Evolutionary conservation across 1,140 invertebrate species (phyloP), one percentile per base, ranked within the genome.

Genomic region (Drosophila bifasciata): DNA sequence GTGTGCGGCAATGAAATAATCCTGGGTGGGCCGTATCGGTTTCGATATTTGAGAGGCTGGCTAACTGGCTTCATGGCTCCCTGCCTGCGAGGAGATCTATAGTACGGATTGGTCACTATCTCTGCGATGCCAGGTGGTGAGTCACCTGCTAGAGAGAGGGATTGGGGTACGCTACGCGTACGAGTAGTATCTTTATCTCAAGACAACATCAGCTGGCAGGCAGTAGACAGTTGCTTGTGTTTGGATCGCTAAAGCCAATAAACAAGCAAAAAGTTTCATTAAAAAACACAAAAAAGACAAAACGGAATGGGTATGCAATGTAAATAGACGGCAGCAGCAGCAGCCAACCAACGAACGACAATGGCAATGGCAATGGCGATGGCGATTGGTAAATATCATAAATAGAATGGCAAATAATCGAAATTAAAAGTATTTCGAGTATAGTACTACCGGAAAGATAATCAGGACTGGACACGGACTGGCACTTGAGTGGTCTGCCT

Each of bases 181-280:
- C 32, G 32, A 36, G 59, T 57, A 63, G 41, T 39, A 52, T 61
- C 69, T 74, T 81, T 81, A 81, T 79, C 67, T 64, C 39, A 36
- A 50, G 49, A 70, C 63, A 74, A 58, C 59, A 75, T 67, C 58
- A 55, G 56, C 32, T 71, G 73, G 44, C 50, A 83, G 67, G 44
- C 59, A 51, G 70, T 56, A 58, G 80, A 84, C 80, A 84, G 80
- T 84, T 84, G 68, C 80, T 84, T 80, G 80, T 84, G 55, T 86
- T 84, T 84, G 80, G 76, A 32, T 72, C 66, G 39, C 69, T 66
- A 70, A 36, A 53, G 51, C 36, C 50, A 70, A 57, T 61, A 72
- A 81, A 73, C 50, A 60, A 79, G 59, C 49, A 9, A 74, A 77
- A 74, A 62, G 45, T 73, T 83, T 85, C 55, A 76, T 76, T 76